Conservation (phyloP, 1,140 invertebrate genomes). For the Hylyphantes graminicola region DNA sequence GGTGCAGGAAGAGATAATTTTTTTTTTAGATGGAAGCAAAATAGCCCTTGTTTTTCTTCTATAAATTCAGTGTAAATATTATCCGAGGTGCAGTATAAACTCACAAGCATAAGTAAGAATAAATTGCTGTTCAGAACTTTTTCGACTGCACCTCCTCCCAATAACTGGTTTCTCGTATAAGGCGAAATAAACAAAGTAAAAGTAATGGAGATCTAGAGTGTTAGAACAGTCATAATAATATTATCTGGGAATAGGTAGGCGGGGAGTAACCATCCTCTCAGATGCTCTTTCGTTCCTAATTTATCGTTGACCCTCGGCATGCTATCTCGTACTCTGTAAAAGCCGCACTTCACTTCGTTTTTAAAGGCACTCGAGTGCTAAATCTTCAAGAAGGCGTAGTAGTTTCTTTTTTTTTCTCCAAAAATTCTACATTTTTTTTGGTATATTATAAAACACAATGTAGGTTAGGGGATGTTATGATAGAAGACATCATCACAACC, state of each 20-base stretch:
- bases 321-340: background rate
- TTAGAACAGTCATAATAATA: slow-evolving; percentile 1
- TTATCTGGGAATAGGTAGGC: slow-evolving; percentile 30
- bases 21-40: too few relatives aligned
- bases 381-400: slow-evolving; percentile 17
- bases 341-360: background rate
- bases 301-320: slow-evolving; percentile 23
- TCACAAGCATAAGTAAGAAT: too few relatives aligned
- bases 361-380: slow-evolving; percentile 8
- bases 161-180: background rate
- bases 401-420: too few relatives aligned
- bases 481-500: too few relatives aligned
- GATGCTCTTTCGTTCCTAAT: slow-evolving; percentile 19
- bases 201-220: background rate
- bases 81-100: too few relatives aligned
- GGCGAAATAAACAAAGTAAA: background rate
- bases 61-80: too few relatives aligned
- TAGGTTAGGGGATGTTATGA: too few relatives aligned
- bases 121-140: too few relatives aligned
- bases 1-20: too few relatives aligned
- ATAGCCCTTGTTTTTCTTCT: too few relatives aligned
- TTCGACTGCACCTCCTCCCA: background rate
- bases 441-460: too few relatives aligned
- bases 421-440: too few relatives aligned
- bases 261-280: slow-evolving; percentile 15